Conservation (phyloP, 2,888 invertebrate genomes). For the Patella caerulea region DNA sequence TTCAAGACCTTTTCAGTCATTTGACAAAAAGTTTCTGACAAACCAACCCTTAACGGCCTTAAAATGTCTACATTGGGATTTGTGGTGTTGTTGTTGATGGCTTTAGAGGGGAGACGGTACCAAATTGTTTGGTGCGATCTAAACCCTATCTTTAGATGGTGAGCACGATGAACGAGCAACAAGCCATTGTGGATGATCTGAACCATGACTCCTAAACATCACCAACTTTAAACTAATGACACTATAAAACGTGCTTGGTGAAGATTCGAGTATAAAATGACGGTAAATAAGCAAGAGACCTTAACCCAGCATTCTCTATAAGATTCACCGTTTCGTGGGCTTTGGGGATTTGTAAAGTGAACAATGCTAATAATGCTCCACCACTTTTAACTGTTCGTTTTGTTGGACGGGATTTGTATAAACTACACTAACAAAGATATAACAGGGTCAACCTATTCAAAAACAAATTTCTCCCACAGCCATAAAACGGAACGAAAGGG, state of each 20-base stretch:
- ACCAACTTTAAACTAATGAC: not conserved
- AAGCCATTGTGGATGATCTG: not conserved
- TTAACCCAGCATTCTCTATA: not conserved
- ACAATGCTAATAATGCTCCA: constrained; percentile 9
- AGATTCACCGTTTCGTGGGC: constrained; percentile 3
- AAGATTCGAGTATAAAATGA: not conserved
- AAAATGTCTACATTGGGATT: not conserved
- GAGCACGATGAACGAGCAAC: constrained; percentile 4
- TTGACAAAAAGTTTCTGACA: constrained; percentile 1
- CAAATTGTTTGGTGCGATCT: not conserved
- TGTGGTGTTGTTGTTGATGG: not conserved
- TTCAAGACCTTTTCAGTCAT: not conserved
- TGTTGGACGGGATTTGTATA: constrained; percentile 2
- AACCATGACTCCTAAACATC: not conserved
- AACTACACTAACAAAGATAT: not conserved
- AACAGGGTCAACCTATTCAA: constrained; percentile 10
- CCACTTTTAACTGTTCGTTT: constrained; percentile 5
- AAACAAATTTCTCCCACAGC: constrained; percentile 5
- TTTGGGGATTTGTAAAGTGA: constrained; percentile 1
- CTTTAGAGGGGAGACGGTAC: not conserved
- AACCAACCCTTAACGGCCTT: not conserved
- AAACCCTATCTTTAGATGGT: not conserved
- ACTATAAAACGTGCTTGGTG: not conserved
- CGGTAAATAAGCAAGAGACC: constrained; percentile 3
- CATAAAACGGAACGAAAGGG: not conserved